Percentiles rank a stretch among this genome's conserved stretches.
Evolutionary conservation across 1,140 invertebrate species (phyloP).

Genomic region (Drosophila subobscura): DNA sequence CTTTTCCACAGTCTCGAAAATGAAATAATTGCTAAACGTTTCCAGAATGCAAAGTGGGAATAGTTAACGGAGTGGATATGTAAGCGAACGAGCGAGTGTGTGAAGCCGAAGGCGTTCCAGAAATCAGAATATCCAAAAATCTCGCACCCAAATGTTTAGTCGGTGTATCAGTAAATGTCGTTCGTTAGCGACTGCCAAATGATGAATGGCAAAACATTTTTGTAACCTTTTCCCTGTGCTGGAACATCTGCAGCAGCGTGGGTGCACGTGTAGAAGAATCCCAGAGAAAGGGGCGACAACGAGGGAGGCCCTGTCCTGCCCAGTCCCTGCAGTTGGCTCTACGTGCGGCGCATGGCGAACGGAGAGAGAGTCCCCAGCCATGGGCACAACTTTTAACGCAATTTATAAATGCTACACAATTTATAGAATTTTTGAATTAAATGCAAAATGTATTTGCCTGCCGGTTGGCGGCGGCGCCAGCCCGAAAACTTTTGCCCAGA

Average conservation of each 20-base stretch:
- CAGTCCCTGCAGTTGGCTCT: constrained; percentile 37
- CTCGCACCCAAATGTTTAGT: neutral
- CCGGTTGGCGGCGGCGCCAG: constrained; percentile 23
- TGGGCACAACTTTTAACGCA: constrained; percentile 74
- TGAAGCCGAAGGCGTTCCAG: neutral
- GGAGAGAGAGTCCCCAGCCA: constrained; percentile 41
- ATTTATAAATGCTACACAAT: constrained; percentile 76
- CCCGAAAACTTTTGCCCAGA: constrained; percentile 47
- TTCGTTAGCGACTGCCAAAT: too few species aligned
- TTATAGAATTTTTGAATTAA: constrained; percentile 80
- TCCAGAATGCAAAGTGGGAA: constrained; percentile 63
- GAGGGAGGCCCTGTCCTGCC: constrained; percentile 15
- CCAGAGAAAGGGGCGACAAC: constrained; percentile 56
- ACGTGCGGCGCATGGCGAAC: constrained; percentile 67
- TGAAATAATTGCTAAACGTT: constrained; percentile 77
- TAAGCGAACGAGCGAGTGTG: constrained; percentile 1
- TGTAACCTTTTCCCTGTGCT: neutral
- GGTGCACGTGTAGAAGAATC: constrained; percentile 31
- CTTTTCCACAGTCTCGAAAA: constrained; percentile 55
- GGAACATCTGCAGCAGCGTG: neutral
- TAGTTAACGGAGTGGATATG: constrained; percentile 35
- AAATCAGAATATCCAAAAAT: neutral
- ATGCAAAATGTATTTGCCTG: constrained; percentile 47
- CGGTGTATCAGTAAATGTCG: too few species aligned
- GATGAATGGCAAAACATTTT: neutral